phyloP scores from a whole-genome alignment of 2,113 vertebrate species.

The Rhinolophus ferrumequinum region DNA sequence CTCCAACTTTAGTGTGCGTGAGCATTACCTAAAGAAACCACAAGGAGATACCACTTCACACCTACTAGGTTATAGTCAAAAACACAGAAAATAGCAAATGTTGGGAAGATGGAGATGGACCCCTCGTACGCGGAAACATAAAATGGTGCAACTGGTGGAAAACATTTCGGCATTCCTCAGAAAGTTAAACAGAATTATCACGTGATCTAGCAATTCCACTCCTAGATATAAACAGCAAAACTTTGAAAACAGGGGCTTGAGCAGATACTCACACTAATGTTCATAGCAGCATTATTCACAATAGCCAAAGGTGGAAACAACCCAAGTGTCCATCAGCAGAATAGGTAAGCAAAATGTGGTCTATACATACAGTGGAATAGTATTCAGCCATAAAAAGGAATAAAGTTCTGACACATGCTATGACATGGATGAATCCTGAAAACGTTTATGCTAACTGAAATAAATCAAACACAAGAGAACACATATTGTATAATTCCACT shows the following conservation, averaged over 20 bases:
- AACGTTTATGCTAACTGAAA: not conserved
- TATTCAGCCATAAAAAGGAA: not conserved
- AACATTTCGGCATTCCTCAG: not conserved
- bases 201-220: not conserved
- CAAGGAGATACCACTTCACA: not conserved
- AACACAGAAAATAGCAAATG: not conserved
- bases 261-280: not conserved
- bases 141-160: not conserved
- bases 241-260: not conserved
- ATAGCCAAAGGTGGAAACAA: not conserved
- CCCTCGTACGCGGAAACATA: rapidly evolving
- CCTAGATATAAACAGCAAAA: not conserved
- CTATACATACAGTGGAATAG: not conserved
- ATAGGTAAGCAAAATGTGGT: not conserved
- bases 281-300: not conserved
- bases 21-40: not conserved
- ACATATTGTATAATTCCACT: not conserved
- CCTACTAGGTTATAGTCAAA: not conserved
- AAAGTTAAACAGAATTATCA: not conserved
- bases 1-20: not conserved
- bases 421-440: not conserved
- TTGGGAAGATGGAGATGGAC: not conserved
- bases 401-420: not conserved
- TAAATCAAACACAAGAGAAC: not conserved
- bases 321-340: not conserved